These are phyloP conservation scores for Sceliomorpha sp. DNA, from an alignment of 2,888 invertebrate species.

Conservation along the genomic window DNA sequence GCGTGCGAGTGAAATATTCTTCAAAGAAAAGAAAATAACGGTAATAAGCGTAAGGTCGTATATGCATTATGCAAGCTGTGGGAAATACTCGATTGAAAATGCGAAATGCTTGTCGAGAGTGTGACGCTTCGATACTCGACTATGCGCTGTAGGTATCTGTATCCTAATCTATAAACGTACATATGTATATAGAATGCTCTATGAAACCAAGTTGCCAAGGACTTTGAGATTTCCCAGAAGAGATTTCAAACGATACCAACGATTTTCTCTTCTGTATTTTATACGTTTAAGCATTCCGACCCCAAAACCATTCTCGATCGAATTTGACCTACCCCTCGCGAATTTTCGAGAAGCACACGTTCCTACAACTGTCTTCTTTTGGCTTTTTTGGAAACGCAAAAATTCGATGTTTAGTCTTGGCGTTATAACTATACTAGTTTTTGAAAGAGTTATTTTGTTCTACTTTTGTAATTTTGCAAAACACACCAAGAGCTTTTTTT, in stretches of 20 bases:
- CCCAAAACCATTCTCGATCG: slow-evolving; percentile 22
- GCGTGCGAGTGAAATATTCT: too few species aligned
- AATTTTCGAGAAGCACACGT: slow-evolving; percentile 5
- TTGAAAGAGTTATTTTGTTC: neutral
- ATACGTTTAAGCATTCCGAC: slow-evolving; percentile 20
- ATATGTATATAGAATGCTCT: slow-evolving; percentile 16
- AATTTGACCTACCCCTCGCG: slow-evolving; percentile 22
- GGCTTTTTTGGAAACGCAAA: too few species aligned
- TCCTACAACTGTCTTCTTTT: too few species aligned
- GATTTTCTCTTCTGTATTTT: slow-evolving; percentile 29
- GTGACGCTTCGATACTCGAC: slow-evolving; percentile 10
- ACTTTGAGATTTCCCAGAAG: slow-evolving; percentile 27
- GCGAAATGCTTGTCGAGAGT: slow-evolving; percentile 6
- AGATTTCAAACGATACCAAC: slow-evolving; percentile 31
- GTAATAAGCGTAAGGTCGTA: slow-evolving; percentile 17
- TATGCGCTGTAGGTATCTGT: slow-evolving; percentile 19
- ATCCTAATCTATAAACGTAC: slow-evolving; percentile 39
- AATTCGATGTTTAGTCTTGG: too few species aligned
- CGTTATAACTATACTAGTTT: too few species aligned
- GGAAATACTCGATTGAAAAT: slow-evolving; percentile 37
- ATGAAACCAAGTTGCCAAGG: slow-evolving; percentile 14
- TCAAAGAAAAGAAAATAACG: slow-evolving; percentile 7
- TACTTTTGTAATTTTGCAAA: neutral
- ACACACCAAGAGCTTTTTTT: too few species aligned
- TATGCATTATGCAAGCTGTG: slow-evolving; percentile 28